Evolutionary conservation across 2,113 vertebrate species (phyloP).

Genomic region (Gobio gobio): DNA sequence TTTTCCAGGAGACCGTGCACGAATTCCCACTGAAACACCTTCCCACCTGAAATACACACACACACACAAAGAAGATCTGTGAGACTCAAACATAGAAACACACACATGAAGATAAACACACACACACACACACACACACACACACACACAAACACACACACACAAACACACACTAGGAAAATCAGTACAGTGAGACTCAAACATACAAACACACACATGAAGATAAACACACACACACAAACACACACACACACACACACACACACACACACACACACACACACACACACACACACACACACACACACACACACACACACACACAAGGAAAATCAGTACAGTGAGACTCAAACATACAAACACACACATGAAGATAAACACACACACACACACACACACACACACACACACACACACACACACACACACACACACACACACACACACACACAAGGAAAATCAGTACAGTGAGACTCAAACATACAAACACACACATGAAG

Average conservation of each 20-base stretch:
- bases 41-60: conserved; percentile 75
- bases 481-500: neutral
- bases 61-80: conserved; percentile 7
- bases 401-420: conserved; percentile 67
- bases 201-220: neutral
- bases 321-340: neutral
- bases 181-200: neutral
- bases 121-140: conserved; percentile 10
- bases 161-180: conserved; percentile 27
- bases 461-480: neutral
- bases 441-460: conserved; percentile 25
- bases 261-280: neutral
- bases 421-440: conserved; percentile 36
- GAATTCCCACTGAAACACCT: conserved; percentile 90
- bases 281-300: neutral
- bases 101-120: conserved; percentile 2
- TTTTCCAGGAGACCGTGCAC: conserved; percentile 93
- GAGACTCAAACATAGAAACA: neutral
- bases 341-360: neutral
- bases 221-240: neutral
- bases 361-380: neutral
- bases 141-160: too few relatives aligned
- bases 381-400: too few relatives aligned
- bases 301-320: conserved; percentile 75
- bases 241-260: conserved; percentile 75